A percentile compares a stretch with the other conserved stretches of the same genome.
These are phyloP conservation scores for Apis cerana DNA, from an alignment of 1,140 invertebrate genomes.

Conservation along the genomic window DNA sequence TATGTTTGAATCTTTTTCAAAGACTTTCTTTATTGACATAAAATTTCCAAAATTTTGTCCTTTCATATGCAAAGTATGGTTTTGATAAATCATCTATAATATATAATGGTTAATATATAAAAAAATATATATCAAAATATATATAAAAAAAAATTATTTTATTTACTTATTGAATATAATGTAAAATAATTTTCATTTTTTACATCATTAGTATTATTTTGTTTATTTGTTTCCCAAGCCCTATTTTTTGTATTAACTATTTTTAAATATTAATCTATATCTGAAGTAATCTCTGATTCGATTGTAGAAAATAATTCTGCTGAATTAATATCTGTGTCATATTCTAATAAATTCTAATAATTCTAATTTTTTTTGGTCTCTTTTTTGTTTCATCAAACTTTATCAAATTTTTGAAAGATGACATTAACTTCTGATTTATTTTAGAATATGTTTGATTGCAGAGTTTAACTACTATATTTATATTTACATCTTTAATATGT, in stretches of 20 bases:
- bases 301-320: background rate
- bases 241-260: background rate
- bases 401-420: constrained; percentile 26
- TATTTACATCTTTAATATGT: constrained; percentile 40
- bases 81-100: constrained; percentile 55
- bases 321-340: constrained; percentile 2
- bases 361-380: background rate
- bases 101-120: background rate
- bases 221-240: background rate
- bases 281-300: background rate
- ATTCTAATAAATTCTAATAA: rapidly evolving
- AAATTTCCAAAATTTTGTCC: constrained; percentile 60
- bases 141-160: background rate
- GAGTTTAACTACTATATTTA: constrained; percentile 33
- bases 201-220: background rate
- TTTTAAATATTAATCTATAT: background rate
- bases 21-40: constrained; percentile 61
- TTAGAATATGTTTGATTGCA: background rate
- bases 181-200: background rate
- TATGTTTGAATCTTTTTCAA: constrained; percentile 54
- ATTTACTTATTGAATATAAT: constrained; percentile 41
- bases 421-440: constrained; percentile 12
- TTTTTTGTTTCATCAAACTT: too few species aligned
- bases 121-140: background rate
- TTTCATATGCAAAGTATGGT: constrained; percentile 31